Evolutionary conservation across 2,888 invertebrate species (phyloP), one percentile per base, ranked within the genome.

Genomic region (Synanthedon vespiformis): DNA sequence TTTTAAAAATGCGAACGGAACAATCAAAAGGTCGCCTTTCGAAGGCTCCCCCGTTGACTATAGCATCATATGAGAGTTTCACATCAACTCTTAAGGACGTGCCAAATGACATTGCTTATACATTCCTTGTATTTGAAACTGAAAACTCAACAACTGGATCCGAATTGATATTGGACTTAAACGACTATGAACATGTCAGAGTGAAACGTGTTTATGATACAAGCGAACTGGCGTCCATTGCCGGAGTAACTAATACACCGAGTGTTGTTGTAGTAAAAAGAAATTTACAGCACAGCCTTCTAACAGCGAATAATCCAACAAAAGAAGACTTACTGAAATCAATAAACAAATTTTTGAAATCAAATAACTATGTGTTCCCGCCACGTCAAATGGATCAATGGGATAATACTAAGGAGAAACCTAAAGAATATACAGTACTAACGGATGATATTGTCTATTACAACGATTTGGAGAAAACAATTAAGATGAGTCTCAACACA

Each of bases 381-480:
- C 50, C 59, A 14, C 58, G 65, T 67, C 58, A 80, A 64, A 54
- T 67, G 60, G 48, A 70, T 59, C 34, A 40, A n/a, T 8, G 4
- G 6, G 67, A 67, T 40, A 58, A 55, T 48, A 56, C 67, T 55
- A 61, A 74, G 77, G 61, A 64, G 47, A 57, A 67, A 65, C 54
- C 61, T 57, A 52, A 62, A 59, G 53, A 40, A 8, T 22, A 40
- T 18, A 5, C 40, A 8, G 53, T 55, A 40, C 41, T 59, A n/a
- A 62, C 70, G 60, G 63, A 80, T 40, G 91, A 94, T 72, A 74
- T 89, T 4, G 89, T 97, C 1, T 95, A 94, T 74, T 94, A 95
- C 78, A 90, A 92, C 58, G 99, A 99, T 80, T 77, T 99, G 55
- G 95, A 97, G 77, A 94, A 93, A 65, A 93, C 95, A 0, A 75